Conservation (phyloP, 2,888 invertebrate species). For the Idaea straminata region DNA sequence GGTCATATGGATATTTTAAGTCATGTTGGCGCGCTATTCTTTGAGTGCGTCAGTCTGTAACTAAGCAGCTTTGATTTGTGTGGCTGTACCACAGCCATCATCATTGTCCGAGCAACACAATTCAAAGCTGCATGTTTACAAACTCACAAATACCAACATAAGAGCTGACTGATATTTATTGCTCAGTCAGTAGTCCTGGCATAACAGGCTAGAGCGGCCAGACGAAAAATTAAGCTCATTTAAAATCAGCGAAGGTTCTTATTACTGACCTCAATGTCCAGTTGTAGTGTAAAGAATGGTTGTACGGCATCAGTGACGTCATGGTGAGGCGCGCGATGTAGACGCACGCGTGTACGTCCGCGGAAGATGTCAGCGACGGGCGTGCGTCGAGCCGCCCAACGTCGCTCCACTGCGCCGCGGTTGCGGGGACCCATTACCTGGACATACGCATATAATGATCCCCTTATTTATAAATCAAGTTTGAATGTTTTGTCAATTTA, state of each 20-base stretch:
- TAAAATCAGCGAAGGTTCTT: too few relatives aligned
- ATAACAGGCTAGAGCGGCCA: too few relatives aligned
- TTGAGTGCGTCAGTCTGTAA: too few relatives aligned
- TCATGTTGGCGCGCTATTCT: neutral
- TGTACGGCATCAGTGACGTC: slow-evolving; percentile 94
- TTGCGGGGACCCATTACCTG: slow-evolving; percentile 92
- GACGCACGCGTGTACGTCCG: slow-evolving; percentile 91
- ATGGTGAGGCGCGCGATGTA: slow-evolving; percentile 83
- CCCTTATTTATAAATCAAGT: too few relatives aligned
- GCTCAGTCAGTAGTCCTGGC: too few relatives aligned
- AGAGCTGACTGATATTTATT: too few relatives aligned
- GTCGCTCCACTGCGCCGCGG: slow-evolving; percentile 92
- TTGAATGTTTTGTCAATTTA: neutral
- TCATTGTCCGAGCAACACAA: too few relatives aligned
- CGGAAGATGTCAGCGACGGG: slow-evolving; percentile 96
- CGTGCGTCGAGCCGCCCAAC: slow-evolving; percentile 85
- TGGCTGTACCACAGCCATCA: too few relatives aligned
- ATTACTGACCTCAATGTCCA: slow-evolving; percentile 91
- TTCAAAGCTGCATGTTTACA: too few relatives aligned
- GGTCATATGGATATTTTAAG: neutral
- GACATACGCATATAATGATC: slow-evolving; percentile 11
- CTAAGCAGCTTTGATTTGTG: too few relatives aligned
- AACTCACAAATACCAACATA: too few relatives aligned
- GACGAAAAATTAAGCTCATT: too few relatives aligned
- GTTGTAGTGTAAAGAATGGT: slow-evolving; percentile 96